A percentile compares a stretch with the other conserved stretches of the same genome.
Evolutionary conservation across 2,797 vertebrate species (phyloP).

Genomic region (Artibeus jamaicensis): DNA sequence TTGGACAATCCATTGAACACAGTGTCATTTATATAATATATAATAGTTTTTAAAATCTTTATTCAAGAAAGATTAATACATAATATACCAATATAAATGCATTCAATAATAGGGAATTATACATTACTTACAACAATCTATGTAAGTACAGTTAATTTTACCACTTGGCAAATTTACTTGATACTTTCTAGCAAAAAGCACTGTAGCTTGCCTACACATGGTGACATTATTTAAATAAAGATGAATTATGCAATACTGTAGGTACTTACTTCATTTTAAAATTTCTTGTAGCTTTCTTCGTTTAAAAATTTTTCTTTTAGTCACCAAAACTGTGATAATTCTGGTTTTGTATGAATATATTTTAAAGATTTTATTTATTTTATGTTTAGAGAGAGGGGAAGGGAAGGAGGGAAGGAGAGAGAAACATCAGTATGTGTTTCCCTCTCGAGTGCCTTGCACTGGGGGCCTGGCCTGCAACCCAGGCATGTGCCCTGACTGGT

Average conservation of each 20-base stretch:
- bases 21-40: constrained; percentile 49
- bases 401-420: no score
- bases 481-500: no score
- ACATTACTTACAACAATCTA: neutral
- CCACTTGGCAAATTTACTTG: neutral
- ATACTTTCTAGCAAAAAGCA: neutral
- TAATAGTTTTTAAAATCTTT: neutral
- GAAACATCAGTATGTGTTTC: no score
- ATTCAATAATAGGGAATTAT: neutral
- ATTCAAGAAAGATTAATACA: neutral
- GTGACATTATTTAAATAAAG: constrained; percentile 3
- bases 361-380: no score
- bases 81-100: neutral
- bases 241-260: neutral
- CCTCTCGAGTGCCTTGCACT: no score
- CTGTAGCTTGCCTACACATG: neutral
- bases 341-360: neutral
- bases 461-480: no score
- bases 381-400: no score
- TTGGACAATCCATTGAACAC: constrained; percentile 27
- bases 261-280: constrained; percentile 5
- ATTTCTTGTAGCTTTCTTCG: neutral
- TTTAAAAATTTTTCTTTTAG: neutral
- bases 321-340: neutral
- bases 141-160: neutral